Evolutionary conservation across 37 sponge, comb jelly and placozoan species (phyloP).

Genomic region (Spongia lamella): DNA sequence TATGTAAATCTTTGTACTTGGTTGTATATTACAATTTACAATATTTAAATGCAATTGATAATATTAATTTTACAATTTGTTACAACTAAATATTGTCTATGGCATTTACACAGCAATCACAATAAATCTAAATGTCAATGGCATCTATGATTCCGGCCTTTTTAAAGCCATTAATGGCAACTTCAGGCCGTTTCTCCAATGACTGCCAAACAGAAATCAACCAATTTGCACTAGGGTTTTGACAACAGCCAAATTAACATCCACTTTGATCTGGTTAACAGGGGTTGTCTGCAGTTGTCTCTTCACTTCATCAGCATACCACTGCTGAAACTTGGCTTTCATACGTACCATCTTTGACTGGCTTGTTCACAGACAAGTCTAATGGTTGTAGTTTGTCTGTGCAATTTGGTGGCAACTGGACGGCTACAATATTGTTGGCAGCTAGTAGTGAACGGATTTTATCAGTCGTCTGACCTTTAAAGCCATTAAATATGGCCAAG

Average conservation of each 20-base stretch:
- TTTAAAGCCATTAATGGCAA: constrained; percentile 31
- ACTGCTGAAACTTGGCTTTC: constrained; percentile 22
- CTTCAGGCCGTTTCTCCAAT: constrained; percentile 21
- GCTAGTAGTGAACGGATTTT: constrained; percentile 1
- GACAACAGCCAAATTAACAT: neutral
- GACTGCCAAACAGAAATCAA: no score
- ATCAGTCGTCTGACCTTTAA: constrained; percentile 28
- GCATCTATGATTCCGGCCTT: constrained; percentile 29
- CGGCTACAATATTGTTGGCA: constrained; percentile 5
- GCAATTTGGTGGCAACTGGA: constrained; percentile 32
- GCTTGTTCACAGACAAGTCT: constrained; percentile 48
- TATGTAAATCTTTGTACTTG: no score
- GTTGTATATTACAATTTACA: no score
- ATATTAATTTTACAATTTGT: no score
- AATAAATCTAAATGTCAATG: no score
- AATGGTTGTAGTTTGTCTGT: constrained; percentile 56
- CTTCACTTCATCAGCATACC: constrained; percentile 52
- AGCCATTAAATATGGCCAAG: constrained; percentile 42
- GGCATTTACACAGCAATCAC: no score
- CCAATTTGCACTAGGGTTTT: no score
- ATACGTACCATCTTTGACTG: constrained; percentile 30
- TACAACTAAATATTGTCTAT: no score
- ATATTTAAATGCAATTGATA: no score
- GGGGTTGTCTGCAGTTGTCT: constrained; percentile 14
- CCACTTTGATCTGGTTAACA: constrained; percentile 20